A percentile compares a stretch with the other conserved stretches of the same genome.
These are phyloP conservation scores for Eristalinus aeneus DNA, from an alignment of 2,888 invertebrate species.

Conservation along the genomic window DNA sequence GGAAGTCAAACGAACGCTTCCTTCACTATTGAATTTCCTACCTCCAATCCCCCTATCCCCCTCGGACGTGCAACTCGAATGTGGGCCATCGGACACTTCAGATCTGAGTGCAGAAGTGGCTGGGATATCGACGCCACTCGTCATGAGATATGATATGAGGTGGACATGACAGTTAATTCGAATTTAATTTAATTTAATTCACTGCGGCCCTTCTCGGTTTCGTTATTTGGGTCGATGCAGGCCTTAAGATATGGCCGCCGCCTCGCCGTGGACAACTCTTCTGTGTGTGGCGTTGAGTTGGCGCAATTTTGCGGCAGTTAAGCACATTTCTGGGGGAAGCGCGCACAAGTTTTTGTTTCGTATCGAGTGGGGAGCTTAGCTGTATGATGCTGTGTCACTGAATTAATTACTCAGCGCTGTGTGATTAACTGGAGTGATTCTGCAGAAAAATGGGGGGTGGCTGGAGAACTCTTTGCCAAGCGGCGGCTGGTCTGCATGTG, in stretches of 20 bases:
- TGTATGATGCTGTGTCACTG: conserved; percentile 25
- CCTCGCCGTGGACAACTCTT: background rate
- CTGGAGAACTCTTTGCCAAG: background rate
- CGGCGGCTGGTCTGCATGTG: background rate
- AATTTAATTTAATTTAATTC: conserved; percentile 47
- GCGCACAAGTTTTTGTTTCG: background rate
- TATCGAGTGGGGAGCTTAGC: conserved; percentile 6
- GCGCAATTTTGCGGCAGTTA: background rate
- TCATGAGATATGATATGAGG: conserved; percentile 17
- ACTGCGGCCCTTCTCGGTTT: conserved; percentile 1
- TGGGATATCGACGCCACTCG: background rate
- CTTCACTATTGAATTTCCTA: conserved; percentile 43
- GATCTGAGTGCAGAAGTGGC: background rate
- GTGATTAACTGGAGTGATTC: conserved; percentile 38
- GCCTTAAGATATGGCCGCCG: background rate
- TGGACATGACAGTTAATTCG: conserved; percentile 49
- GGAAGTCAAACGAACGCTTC: conserved; percentile 8
- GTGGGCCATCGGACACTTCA: background rate
- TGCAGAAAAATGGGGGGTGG: conserved; percentile 3
- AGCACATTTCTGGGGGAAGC: background rate
- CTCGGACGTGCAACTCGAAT: background rate
- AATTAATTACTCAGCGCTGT: conserved; percentile 24
- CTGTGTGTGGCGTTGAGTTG: background rate
- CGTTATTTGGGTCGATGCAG: conserved; percentile 7
- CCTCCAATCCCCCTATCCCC: no score